These are phyloP conservation scores for Girardia tigrina DNA, from an alignment of 2,888 invertebrate genomes.

Conservation along the genomic window DNA sequence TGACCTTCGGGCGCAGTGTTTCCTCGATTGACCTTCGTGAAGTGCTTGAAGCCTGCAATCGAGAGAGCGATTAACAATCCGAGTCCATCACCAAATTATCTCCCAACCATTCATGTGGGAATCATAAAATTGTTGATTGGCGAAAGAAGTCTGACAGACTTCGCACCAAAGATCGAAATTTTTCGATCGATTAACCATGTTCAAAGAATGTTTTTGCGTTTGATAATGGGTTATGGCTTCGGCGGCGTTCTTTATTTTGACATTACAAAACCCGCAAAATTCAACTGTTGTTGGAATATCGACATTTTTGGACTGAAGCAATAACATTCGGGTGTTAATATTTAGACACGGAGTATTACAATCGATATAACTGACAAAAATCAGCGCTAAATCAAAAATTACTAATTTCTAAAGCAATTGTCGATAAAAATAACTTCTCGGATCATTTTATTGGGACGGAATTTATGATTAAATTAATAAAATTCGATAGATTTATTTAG, in stretches of 20 bases:
- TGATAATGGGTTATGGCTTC: not conserved
- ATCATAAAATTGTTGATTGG: not conserved
- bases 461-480: no score
- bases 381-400: no score
- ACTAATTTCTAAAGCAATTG: no score
- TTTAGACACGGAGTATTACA: no score
- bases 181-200: not conserved
- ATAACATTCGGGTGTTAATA: no score
- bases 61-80: not conserved
- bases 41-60: not conserved
- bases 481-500: no score
- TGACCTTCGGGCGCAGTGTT: not conserved
- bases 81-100: not conserved
- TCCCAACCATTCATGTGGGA: not conserved
- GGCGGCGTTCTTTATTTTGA: not conserved
- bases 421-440: no score
- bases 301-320: not conserved
- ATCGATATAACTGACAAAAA: no score
- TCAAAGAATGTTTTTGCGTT: not conserved
- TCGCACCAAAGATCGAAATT: not conserved
- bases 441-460: no score
- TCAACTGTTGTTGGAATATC: not conserved
- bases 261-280: not conserved
- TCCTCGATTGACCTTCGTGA: not conserved
- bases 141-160: not conserved